Evolutionary conservation across 1,140 invertebrate genomes (phyloP).

Genomic region (Trypoxylus dichotomus): DNA sequence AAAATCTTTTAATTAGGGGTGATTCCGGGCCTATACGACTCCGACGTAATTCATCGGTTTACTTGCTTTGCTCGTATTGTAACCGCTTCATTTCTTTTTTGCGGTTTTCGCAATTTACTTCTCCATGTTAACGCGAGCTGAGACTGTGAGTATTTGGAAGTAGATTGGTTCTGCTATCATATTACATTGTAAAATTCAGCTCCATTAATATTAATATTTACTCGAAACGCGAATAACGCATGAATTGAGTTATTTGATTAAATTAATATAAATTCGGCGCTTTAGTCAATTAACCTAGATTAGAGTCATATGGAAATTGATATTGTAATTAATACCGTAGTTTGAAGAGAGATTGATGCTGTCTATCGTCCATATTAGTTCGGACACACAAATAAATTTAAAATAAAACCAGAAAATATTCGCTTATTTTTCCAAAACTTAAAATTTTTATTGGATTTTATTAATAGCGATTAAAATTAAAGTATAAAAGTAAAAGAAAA

Average conservation of each 20-base stretch:
- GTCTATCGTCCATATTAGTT: too few relatives aligned
- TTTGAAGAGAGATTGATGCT: too few relatives aligned
- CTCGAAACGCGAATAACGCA: background rate
- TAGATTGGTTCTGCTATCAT: background rate
- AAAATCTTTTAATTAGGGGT: background rate
- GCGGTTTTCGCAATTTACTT: background rate
- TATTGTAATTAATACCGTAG: too few relatives aligned
- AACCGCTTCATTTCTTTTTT: background rate
- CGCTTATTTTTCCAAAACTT: too few relatives aligned
- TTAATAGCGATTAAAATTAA: too few relatives aligned
- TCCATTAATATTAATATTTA: background rate
- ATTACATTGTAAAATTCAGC: background rate
- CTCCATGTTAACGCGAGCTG: background rate
- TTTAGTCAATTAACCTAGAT: too few relatives aligned
- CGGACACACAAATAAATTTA: too few relatives aligned
- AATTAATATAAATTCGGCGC: background rate
- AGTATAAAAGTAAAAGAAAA: too few relatives aligned
- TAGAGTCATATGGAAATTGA: too few relatives aligned
- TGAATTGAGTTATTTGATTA: background rate
- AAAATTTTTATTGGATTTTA: too few relatives aligned
- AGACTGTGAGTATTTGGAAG: background rate
- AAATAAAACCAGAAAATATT: too few relatives aligned
- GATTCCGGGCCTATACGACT: background rate
- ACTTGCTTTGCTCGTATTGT: background rate
- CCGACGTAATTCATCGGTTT: background rate